Evolutionary conservation across 2,113 vertebrate species (phyloP), one percentile per base, ranked within the genome.

Genomic region (Pelecanoides urinatrix): DNA sequence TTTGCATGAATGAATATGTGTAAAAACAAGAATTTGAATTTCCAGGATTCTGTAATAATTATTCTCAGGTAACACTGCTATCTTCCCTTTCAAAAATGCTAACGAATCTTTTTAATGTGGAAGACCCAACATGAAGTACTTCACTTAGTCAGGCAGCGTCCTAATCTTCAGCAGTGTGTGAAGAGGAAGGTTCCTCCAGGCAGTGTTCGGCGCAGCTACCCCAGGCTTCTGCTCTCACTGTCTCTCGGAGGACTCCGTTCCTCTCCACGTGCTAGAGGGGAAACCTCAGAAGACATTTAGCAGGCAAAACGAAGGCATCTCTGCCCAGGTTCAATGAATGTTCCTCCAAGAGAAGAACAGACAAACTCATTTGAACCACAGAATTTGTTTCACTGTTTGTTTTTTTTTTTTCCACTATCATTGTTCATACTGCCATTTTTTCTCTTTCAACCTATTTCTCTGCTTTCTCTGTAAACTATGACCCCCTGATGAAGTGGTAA

Each of bases 31-130:
- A 68, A 90, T 83, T 40, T 94, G 58, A 70, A 80, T 87, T 96
- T 95, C 55, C 78, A 90, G 55, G 42, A 22, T 86, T 83, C 71
- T 86, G 75, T 68, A 49, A 34, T 76, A 63, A 62, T 88, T 88
- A 22, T 88, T 55, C 72, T 82, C 59, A 44, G 72, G 80, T 88
- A 91, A 45, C 61, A n/a, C 44, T 68, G 66, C 14, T 87, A 42
- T 90, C 40, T 82, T 76, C n/a, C 61, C 52, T 75, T 96, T 85
- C 84, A 91, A 86, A 86, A 92, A 94, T 81, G 38, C 30, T 89
- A 91, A 84, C 0, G 0, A 81, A 32, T 42, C 73, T 65, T 52
- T 92, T 87, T 78, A 36, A 56, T 59, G 86, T 84, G 86, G 47
- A 94, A 88, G 68, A 75, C 56, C 86, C 86, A 81, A 61, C 0